Percentiles rank a stretch among this genome's conserved stretches.
phyloP scores from a whole-genome alignment of 2,113 vertebrate genomes.

The Poeciliopsis occidentalis region DNA sequence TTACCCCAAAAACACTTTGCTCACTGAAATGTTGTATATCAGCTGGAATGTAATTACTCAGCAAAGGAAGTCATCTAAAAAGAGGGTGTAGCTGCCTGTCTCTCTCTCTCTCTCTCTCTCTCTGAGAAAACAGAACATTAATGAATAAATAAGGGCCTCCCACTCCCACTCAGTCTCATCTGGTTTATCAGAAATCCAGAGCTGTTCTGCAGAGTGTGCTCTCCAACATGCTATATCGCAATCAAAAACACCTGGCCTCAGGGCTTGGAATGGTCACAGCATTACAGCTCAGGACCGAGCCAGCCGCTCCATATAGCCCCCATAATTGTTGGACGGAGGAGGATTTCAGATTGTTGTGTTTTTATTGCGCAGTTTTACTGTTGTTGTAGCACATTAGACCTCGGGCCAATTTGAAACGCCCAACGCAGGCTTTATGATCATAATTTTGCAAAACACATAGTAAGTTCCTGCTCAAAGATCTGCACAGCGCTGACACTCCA shows the following conservation, averaged over 20 bases:
- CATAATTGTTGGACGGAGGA: conserved; percentile 76
- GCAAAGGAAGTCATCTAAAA: conserved; percentile 67
- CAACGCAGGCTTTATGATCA: conserved; percentile 51
- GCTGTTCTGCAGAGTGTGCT: conserved; percentile 52
- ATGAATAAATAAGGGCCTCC: conserved; percentile 68
- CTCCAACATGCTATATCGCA: conserved; percentile 67
- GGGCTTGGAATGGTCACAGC: conserved; percentile 76
- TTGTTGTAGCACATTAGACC: conserved; percentile 66
- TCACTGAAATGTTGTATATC: conserved; percentile 44
- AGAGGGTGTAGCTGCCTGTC: conserved; percentile 65
- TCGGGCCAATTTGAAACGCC: conserved; percentile 53
- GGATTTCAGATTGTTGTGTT: conserved; percentile 53
- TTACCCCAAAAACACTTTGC: conserved; percentile 50
- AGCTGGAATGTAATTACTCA: conserved; percentile 63
- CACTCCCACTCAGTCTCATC: conserved; percentile 58
- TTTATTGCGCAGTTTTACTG: conserved; percentile 62
- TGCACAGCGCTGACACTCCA: conserved; percentile 12
- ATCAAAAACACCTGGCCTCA: conserved; percentile 80
- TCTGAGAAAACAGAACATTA: conserved; percentile 72
- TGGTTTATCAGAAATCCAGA: conserved; percentile 60
- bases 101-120: conserved; percentile 56
- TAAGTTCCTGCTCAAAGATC: conserved; percentile 26
- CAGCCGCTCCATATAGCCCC: conserved; percentile 75
- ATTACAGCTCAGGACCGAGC: conserved; percentile 79
- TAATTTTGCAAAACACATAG: conserved; percentile 56